Evolutionary conservation across 35 echinoderm and acorn worm species (phyloP), one percentile per base, ranked within the genome.

Genomic region (Anneissia japonica): DNA sequence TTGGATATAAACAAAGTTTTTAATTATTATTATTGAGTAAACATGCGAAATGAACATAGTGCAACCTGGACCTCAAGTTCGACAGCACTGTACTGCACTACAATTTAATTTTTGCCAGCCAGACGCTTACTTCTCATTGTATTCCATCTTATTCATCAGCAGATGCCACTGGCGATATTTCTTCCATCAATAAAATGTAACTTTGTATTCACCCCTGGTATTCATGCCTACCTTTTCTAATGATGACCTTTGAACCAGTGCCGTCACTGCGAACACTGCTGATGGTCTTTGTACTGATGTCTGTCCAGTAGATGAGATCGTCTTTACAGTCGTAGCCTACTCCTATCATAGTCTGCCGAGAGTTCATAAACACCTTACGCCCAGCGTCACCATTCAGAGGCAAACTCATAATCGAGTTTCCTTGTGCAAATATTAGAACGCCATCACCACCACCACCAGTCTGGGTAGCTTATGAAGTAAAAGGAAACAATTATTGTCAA

Each of bases 261-360:
- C 95, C 95, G 51, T 97, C 91, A 29, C 77, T 23, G 11, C 82
- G 84, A 17, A 89, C 87, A 31, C 86, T 89, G 36, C 46, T 91
- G 88, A 97, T 97, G 35, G 88, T 78, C 0, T 84, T 77, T 35
- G 74, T 56, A 46, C 82, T 77, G 17, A 97, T 74, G 36, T 97
- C 95, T 35, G 91, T 97, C 88, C 89, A 97, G 76, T 97, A 97
- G 7, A 91, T 84, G 38, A 81, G 29, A 30, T 89, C 82, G 26
- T 97, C 89, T 39, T 29, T 30, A 76, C 95, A 97, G 86, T 97
- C 95, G 30, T 91, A 97, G 31, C 85, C 89, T 31, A 97, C 17
- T 7, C 95, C 95, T 0, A 97, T 89, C n/a, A 91, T 87, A 17
- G 91, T 97, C 89, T 97, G 95, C 12, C 88, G 64, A 16, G 81